A percentile compares a stretch with the other conserved stretches of the same genome.
phyloP scores from a whole-genome alignment of 2,113 vertebrate species.

The Scomber colias region DNA sequence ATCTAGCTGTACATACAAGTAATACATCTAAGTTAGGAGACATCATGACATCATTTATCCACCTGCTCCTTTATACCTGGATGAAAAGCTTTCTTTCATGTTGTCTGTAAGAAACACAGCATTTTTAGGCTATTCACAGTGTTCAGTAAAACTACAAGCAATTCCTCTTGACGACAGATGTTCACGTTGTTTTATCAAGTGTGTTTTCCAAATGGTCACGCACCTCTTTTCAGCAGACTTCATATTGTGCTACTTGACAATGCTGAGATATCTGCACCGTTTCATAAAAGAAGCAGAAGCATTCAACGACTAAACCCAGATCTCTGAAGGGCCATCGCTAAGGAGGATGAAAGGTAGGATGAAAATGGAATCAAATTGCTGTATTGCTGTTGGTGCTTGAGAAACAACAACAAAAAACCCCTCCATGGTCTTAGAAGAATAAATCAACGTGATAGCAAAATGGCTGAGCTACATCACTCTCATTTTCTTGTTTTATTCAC shows the following conservation, averaged over 20 bases:
- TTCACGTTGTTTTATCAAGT: conserved; percentile 35
- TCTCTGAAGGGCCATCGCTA: conserved; percentile 6
- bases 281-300: conserved; percentile 7
- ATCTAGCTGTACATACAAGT: background rate
- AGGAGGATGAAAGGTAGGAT: background rate
- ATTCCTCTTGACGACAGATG: background rate
- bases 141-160: background rate
- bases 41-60: background rate
- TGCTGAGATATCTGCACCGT: conserved; percentile 15
- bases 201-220: background rate
- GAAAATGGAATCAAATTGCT: conserved; percentile 16
- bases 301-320: background rate
- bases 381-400: conserved; percentile 10
- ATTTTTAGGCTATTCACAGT: background rate
- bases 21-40: background rate
- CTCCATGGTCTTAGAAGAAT: conserved; percentile 11
- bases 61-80: background rate
- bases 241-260: background rate
- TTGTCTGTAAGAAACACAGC: background rate
- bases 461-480: conserved; percentile 29
- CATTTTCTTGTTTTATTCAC: conserved; percentile 47
- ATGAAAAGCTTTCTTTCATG: background rate
- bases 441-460: conserved; percentile 41
- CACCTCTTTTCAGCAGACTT: background rate
- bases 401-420: conserved; percentile 1